phyloP scores from a whole-genome alignment of 2,797 vertebrate species.

The Hippocampus kuda region DNA sequence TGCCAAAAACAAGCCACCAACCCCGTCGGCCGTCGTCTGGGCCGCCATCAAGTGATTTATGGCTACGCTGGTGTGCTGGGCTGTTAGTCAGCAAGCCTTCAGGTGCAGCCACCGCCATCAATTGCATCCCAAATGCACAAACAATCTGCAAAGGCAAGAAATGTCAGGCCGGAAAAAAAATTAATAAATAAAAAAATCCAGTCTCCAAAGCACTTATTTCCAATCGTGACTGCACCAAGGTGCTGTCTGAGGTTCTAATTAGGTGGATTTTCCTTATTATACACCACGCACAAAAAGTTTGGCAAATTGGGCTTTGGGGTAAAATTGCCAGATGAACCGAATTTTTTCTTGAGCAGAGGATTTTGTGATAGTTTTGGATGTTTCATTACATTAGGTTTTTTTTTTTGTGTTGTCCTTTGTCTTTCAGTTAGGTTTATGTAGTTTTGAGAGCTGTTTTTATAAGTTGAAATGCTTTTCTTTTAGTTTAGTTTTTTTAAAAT shows the following conservation, averaged over 20 bases:
- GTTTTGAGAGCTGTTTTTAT: no score
- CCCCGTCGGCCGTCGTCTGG: background rate
- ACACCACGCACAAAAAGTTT: background rate
- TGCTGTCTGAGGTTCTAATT: background rate
- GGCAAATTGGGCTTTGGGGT: no score
- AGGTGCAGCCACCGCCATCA: conserved; percentile 1
- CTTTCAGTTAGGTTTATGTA: no score
- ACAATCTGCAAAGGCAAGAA: background rate
- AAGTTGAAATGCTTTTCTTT: no score
- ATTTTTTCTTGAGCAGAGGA: no score
- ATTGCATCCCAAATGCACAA: conserved; percentile 3
- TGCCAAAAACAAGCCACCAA: background rate
- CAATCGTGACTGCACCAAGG: background rate
- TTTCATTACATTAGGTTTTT: no score
- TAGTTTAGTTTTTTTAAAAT: no score
- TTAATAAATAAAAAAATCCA: background rate
- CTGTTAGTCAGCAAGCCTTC: background rate
- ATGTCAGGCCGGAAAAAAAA: background rate
- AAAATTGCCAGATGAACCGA: no score
- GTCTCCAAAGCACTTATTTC: background rate
- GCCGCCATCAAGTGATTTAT: background rate
- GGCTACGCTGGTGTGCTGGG: background rate
- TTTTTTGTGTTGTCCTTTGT: no score
- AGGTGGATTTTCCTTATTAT: background rate
- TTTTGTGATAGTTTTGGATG: no score